These are phyloP conservation scores for Helicorthomorpha holstii DNA, from an alignment of 1,140 invertebrate species.

Conservation along the genomic window DNA sequence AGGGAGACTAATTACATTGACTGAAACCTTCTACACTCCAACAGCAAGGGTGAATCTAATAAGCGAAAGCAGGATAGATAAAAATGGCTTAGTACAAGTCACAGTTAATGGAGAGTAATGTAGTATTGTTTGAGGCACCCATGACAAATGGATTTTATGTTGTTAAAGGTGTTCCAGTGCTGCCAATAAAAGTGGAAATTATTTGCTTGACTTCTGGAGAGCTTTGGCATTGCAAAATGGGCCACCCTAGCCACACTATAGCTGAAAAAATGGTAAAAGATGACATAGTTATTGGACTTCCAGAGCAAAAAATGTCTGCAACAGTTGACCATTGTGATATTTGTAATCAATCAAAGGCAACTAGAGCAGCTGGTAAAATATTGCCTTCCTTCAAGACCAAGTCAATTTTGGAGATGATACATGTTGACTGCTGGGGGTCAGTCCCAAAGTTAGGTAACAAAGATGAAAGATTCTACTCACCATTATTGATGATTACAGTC, in stretches of 20 bases:
- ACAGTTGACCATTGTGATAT: slow-evolving; percentile 7
- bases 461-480: slow-evolving; percentile 6
- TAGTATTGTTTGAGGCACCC: not conserved
- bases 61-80: not conserved
- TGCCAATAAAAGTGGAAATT: not conserved
- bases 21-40: too few relatives aligned
- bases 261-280: not conserved
- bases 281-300: not conserved
- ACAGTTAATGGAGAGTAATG: not conserved
- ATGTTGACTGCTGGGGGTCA: too few relatives aligned
- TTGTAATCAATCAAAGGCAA: not conserved
- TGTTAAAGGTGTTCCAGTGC: not conserved
- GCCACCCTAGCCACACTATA: not conserved
- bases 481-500: slow-evolving; percentile 11
- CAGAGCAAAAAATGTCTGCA: slow-evolving; percentile 1
- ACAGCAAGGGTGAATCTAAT: too few relatives aligned
- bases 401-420: slow-evolving; percentile 9
- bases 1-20: too few relatives aligned
- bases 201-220: not conserved
- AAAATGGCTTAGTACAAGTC: not conserved
- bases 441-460: not conserved
- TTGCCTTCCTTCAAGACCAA: slow-evolving; percentile 2
- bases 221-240: slow-evolving; percentile 5
- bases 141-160: not conserved
- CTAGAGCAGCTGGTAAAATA: not conserved